These are phyloP conservation scores for Neoaliturus tenellus DNA, from an alignment of 2,888 invertebrate species.

Conservation along the genomic window DNA sequence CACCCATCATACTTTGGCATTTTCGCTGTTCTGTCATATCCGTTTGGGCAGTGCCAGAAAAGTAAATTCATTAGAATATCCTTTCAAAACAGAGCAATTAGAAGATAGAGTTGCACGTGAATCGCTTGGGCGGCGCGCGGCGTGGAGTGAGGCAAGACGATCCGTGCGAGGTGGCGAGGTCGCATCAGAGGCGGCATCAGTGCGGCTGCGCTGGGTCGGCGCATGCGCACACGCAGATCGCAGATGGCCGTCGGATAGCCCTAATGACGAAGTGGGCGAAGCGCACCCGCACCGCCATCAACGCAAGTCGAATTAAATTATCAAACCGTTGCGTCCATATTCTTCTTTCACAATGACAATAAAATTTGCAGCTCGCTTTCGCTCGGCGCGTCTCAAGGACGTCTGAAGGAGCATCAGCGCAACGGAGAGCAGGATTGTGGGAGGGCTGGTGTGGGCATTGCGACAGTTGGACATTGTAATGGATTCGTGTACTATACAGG, in stretches of 20 bases:
- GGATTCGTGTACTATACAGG: no score
- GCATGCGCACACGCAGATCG: not conserved
- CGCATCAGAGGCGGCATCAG: not conserved
- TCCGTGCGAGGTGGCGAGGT: not conserved
- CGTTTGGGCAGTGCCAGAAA: no score
- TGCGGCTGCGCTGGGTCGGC: not conserved
- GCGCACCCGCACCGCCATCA: not conserved
- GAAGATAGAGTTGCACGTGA: no score
- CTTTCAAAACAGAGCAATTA: no score
- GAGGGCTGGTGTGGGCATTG: no score
- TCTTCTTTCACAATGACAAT: conserved; percentile 29
- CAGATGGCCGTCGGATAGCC: conserved; percentile 6
- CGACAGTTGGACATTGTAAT: no score
- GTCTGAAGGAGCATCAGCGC: not conserved
- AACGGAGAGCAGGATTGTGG: not conserved
- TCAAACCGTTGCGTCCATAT: conserved; percentile 10
- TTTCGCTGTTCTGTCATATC: no score
- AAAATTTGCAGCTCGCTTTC: conserved; percentile 20
- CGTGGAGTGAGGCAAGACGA: not conserved
- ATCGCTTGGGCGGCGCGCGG: not conserved
- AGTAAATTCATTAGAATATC: no score
- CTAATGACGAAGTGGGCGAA: not conserved
- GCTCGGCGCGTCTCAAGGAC: not conserved
- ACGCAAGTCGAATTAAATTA: conserved; percentile 33
- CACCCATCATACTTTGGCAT: no score